Evolutionary conservation across 2,888 invertebrate species (phyloP), one percentile per base, ranked within the genome.

Genomic region (Amphipyra tragopoginis): DNA sequence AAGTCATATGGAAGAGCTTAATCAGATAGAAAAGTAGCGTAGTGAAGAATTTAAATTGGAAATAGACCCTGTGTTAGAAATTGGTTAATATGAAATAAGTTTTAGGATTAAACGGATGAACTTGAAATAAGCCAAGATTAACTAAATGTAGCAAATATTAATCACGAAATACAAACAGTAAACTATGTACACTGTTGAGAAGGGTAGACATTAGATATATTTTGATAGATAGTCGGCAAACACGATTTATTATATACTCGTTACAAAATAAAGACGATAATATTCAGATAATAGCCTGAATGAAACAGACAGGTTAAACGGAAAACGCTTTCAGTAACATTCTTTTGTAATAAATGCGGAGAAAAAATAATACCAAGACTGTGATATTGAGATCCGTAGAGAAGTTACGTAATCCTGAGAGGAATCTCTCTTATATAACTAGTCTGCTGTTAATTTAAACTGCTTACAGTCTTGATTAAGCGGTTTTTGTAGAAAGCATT

Each of bases 301-400:
- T 77, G 71, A 70, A 77, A 62, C 45, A 64, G 78, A 77, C 75
- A 75, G 66, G 59, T 66, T 57, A 51, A 74, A 66, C 63, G 64
- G 59, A 60, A 73, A 74, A 66, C 53, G 61, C 51, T 74, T 74
- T 74, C 64, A 55, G 43, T 44, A 42, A 58, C 45, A 47, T 66
- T 70, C 54, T 64, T 70, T 64, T 70, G 66, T 66, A 65, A 60
- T 59, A 60, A 66, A 44, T 39, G 45, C 58, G 29, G 36, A 53
- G 64, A 48, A 70, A 73, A 69, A 70, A 63, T 52, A 55, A 64
- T 49, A 42, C 33, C 26, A 40, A 38, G 39, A 49, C 36, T 63
- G 47, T 39, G 57, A 59, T 61, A 74, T 70, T 55, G 59, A 57
- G 53, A 63, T 54, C 56, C 52, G 21, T 14, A 38, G 6, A 49